A percentile compares a stretch with the other conserved stretches of the same genome.
Conservation (phyloP, 2,113 vertebrate genomes). For the Salvator merianae region DNA sequence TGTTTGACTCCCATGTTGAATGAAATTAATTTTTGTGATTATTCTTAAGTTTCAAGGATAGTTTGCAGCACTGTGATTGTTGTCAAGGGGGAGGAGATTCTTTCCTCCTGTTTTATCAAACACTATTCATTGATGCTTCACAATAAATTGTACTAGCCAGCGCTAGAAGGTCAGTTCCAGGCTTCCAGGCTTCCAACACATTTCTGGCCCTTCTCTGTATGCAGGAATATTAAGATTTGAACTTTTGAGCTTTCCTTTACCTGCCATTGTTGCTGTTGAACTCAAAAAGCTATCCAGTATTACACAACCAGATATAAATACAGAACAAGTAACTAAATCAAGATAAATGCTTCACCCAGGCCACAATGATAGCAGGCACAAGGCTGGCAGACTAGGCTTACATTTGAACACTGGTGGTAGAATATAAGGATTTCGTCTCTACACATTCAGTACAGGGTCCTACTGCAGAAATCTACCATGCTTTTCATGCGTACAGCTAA, state of each 20-base stretch:
- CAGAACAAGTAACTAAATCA: neutral
- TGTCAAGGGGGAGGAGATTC: neutral
- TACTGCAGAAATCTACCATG: neutral
- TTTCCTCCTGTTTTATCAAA: too few species aligned
- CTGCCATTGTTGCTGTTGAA: neutral
- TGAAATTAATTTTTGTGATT: neutral
- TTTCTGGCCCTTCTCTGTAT: too few species aligned
- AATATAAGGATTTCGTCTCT: neutral
- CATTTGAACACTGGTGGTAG: neutral
- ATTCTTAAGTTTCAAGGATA: neutral
- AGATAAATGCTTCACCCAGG: neutral
- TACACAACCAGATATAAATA: neutral
- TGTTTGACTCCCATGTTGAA: neutral
- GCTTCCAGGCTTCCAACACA: too few species aligned
- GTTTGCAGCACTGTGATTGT: neutral
- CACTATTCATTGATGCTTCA: too few species aligned
- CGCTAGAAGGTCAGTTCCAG: too few species aligned
- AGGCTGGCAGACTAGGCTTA: neutral
- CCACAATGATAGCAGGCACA: neutral
- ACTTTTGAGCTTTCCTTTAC: too few species aligned
- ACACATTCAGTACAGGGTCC: neutral
- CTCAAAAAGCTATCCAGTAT: neutral
- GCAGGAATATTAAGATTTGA: too few species aligned
- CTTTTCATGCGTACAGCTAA: neutral
- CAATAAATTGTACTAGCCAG: too few species aligned